Percentiles rank a stretch among this genome's conserved stretches.
These are phyloP conservation scores for Keiferia lycopersicella DNA, from an alignment of 2,888 invertebrate species.

Conservation along the genomic window DNA sequence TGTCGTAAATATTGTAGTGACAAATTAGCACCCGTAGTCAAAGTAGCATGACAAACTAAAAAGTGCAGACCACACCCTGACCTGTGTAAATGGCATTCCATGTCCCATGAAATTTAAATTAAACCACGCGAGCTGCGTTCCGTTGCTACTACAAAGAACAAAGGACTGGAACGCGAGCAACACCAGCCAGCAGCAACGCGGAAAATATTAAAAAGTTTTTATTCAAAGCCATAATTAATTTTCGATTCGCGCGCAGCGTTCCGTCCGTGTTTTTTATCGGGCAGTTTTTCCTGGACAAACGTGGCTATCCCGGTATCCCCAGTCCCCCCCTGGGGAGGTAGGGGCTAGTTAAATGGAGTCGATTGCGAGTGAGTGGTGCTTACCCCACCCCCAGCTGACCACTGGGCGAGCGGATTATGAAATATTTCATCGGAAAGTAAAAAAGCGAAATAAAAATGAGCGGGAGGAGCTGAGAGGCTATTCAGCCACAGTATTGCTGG, in stretches of 20 bases:
- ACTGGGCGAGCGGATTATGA: conserved; percentile 70
- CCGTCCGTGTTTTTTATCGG: conserved; percentile 63
- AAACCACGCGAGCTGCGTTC: conserved; percentile 27
- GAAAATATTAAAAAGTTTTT: conserved; percentile 51
- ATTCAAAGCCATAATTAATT: conserved; percentile 70
- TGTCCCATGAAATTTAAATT: conserved; percentile 24
- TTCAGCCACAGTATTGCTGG: conserved; percentile 6
- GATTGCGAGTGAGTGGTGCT: conserved; percentile 50
- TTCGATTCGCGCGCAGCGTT: conserved; percentile 67
- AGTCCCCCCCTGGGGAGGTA: conserved; percentile 35
- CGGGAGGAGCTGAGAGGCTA: conserved; percentile 14
- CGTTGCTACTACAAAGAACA: conserved; percentile 26
- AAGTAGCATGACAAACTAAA: not conserved
- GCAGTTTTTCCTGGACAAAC: conserved; percentile 65
- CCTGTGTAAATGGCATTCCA: conserved; percentile 23
- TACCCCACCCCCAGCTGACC: conserved; percentile 54
- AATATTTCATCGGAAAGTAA: conserved; percentile 65
- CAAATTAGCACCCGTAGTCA: not conserved
- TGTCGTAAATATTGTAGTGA: too few relatives aligned
- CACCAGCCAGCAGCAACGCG: conserved; percentile 29
- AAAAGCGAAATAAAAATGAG: conserved; percentile 43
- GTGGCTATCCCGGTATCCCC: conserved; percentile 48
- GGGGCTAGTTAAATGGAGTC: conserved; percentile 60
- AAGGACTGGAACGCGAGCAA: conserved; percentile 31
- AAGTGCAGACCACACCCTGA: conserved; percentile 11